Evolutionary conservation across 2,113 vertebrate species (phyloP).

Genomic region (Nothocercus julius): DNA sequence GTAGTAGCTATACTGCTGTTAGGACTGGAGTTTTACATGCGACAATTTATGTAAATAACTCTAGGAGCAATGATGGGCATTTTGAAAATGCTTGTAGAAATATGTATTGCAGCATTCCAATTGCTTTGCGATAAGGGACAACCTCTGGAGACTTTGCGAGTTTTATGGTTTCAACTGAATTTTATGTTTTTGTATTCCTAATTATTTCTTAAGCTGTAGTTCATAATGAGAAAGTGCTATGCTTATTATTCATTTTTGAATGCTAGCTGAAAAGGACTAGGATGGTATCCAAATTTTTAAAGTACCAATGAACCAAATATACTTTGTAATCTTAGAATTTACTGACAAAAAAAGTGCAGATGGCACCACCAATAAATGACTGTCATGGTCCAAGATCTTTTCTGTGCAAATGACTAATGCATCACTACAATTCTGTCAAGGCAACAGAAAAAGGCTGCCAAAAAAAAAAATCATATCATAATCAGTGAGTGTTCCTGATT

Average conservation of each 20-base stretch:
- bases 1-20: background rate
- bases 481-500: slow-evolving; percentile 79
- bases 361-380: slow-evolving; percentile 82
- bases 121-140: background rate
- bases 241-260: slow-evolving; percentile 43
- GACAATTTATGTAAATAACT: background rate
- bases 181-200: slow-evolving; percentile 42
- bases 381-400: slow-evolving; percentile 79
- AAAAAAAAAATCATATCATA: slow-evolving; percentile 77
- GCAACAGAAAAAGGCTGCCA: slow-evolving; percentile 75
- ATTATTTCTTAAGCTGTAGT: slow-evolving; percentile 62
- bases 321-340: slow-evolving; percentile 72
- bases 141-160: background rate
- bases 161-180: background rate
- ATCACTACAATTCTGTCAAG: slow-evolving; percentile 79
- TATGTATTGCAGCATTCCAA: background rate
- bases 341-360: slow-evolving; percentile 78
- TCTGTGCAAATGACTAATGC: slow-evolving; percentile 84
- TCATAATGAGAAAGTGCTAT: slow-evolving; percentile 25
- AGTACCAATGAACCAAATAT: slow-evolving; percentile 69
- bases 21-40: background rate
- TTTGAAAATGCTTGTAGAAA: slow-evolving; percentile 7
- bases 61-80: background rate
- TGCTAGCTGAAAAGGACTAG: slow-evolving; percentile 69
- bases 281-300: slow-evolving; percentile 68